Percentiles rank a stretch among this genome's conserved stretches.
phyloP scores from a whole-genome alignment of 35 echinoderm and acorn worm genomes.

The Hemicentrotus pulcherrimus region DNA sequence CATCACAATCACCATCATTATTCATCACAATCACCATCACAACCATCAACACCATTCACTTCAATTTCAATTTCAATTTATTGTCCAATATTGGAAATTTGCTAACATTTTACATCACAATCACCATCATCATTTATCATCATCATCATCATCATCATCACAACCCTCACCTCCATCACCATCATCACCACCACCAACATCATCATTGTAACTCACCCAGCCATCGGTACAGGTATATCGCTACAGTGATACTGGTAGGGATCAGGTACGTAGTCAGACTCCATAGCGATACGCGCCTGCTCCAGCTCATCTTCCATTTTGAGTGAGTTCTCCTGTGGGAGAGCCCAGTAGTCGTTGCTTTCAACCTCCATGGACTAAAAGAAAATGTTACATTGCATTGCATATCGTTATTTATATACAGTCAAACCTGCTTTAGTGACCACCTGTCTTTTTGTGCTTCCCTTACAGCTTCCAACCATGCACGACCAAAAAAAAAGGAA shows the following conservation, averaged over 20 bases:
- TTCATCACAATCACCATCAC: neutral
- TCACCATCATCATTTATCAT: neutral
- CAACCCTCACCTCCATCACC: neutral
- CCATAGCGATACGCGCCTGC: conserved; percentile 80
- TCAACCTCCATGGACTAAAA: conserved; percentile 60
- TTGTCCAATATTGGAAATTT: no score
- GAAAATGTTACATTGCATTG: neutral
- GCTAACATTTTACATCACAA: no score
- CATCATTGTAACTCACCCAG: conserved; percentile 47
- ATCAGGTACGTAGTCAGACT: conserved; percentile 60
- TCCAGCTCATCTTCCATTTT: conserved; percentile 79
- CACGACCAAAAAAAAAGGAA: no score
- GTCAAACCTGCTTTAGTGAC: no score
- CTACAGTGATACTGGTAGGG: conserved; percentile 57
- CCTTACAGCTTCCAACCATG: no score
- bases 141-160: neutral
- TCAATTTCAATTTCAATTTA: no score
- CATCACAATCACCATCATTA: no score
- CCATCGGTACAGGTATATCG: conserved; percentile 42
- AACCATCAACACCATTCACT: neutral
- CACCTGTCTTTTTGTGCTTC: no score
- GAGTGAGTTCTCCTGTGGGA: conserved; percentile 59
- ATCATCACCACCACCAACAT: neutral
- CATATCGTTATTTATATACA: no score
- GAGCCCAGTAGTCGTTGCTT: conserved; percentile 86